Evolutionary conservation across 2,888 invertebrate species (phyloP).

Genomic region (Drosophila siamana): DNA sequence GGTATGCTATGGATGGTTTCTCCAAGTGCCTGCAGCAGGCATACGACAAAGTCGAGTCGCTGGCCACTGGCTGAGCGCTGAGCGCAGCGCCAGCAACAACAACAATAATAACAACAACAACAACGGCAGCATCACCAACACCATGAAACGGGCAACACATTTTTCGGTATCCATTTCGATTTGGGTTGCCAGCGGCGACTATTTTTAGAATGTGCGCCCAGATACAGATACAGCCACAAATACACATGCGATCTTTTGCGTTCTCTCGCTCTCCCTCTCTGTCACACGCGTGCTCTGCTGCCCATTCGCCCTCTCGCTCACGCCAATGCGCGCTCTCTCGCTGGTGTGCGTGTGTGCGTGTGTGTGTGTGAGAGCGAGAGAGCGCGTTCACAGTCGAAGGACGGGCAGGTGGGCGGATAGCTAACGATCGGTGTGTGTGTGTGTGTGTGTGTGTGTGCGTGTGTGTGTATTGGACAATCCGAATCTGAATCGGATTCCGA

Average conservation of each 20-base stretch:
- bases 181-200: conserved; percentile 72
- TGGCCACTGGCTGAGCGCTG: conserved; percentile 35
- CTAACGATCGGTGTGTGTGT: conserved; percentile 13
- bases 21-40: conserved; percentile 66
- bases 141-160: conserved; percentile 40
- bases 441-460: conserved; percentile 23
- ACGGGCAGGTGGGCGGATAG: conserved; percentile 74
- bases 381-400: conserved; percentile 45
- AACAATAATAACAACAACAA: not conserved
- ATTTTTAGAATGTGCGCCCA: conserved; percentile 85
- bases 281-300: conserved; percentile 12
- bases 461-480: conserved; percentile 24
- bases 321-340: not conserved
- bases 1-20: conserved; percentile 39
- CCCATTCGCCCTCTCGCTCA: conserved; percentile 21
- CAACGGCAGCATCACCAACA: conserved; percentile 14
- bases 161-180: conserved; percentile 85
- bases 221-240: conserved; percentile 71
- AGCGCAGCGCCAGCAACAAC: conserved; percentile 27
- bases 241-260: not conserved
- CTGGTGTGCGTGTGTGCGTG: not conserved
- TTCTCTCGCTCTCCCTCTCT: conserved; percentile 20
- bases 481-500: conserved; percentile 59
- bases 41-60: not conserved
- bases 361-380: conserved; percentile 16